These are phyloP conservation scores for Trididemnum clinides DNA, from an alignment of 23 tunicate species.

Conservation along the genomic window DNA sequence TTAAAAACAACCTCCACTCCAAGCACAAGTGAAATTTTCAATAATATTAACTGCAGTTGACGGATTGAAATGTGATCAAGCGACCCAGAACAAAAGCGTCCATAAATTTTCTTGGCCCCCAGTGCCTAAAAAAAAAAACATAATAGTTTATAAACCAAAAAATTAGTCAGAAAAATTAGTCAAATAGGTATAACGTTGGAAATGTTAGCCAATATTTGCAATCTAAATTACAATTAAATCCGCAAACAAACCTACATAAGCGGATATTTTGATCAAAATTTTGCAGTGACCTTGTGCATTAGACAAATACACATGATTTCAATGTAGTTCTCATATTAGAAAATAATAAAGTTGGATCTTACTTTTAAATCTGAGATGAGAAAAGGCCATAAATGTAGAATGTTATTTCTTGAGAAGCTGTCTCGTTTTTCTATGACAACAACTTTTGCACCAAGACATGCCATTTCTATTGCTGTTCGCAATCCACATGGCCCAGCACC, in stretches of 20 bases:
- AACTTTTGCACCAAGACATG: slow-evolving; percentile 87
- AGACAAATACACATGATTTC: too few species aligned
- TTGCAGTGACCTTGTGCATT: not conserved
- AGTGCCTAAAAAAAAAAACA: slow-evolving; percentile 39
- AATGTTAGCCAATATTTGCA: too few species aligned
- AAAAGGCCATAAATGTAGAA: slow-evolving; percentile 98
- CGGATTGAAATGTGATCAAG: slow-evolving; percentile 96
- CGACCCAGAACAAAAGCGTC: slow-evolving; percentile 96
- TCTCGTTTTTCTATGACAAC: slow-evolving; percentile 89
- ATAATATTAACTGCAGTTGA: slow-evolving; percentile 86
- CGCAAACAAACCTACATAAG: too few species aligned
- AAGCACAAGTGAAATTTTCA: slow-evolving; percentile 77
- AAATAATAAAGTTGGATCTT: too few species aligned
- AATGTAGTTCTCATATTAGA: too few species aligned
- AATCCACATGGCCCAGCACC: slow-evolving; percentile 99
- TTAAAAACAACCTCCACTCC: slow-evolving; percentile 82
- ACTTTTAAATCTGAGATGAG: slow-evolving; percentile 89
- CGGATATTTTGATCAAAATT: not conserved
- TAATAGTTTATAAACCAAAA: too few species aligned
- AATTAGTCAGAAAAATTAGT: too few species aligned
- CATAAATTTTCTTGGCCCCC: slow-evolving; percentile 90
- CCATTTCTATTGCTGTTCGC: slow-evolving; percentile 91
- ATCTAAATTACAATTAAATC: too few species aligned
- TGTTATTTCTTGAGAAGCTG: slow-evolving; percentile 88
- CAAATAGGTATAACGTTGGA: too few species aligned